Percentiles rank a stretch among this genome's conserved stretches.
Evolutionary conservation across 2,113 vertebrate species (phyloP).

Genomic region (Semicossyphus pulcher): DNA sequence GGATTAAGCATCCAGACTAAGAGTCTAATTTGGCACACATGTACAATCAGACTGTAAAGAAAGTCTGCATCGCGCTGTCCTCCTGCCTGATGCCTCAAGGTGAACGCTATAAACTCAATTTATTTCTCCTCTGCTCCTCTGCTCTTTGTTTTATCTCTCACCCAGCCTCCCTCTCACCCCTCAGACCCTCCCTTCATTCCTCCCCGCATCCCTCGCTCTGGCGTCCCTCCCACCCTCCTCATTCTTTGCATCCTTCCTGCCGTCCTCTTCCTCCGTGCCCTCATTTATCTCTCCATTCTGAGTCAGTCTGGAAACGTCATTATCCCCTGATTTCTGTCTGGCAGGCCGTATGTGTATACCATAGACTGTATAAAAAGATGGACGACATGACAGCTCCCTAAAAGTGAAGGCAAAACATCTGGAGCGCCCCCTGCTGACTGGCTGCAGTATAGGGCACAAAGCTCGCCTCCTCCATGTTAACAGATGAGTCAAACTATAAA

Average conservation of each 20-base stretch:
- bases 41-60: slow-evolving; percentile 40
- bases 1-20: slow-evolving; percentile 2
- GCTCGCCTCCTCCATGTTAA: too few relatives aligned
- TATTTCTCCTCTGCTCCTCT: slow-evolving; percentile 66
- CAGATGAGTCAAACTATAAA: too few relatives aligned
- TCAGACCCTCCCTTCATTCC: slow-evolving; percentile 9
- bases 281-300: slow-evolving; percentile 19
- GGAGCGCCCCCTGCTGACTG: too few relatives aligned
- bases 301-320: slow-evolving; percentile 60
- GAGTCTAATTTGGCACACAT: slow-evolving; percentile 2
- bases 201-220: neutral
- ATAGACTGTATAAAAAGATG: too few relatives aligned
- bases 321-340: slow-evolving; percentile 38
- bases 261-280: slow-evolving; percentile 20
- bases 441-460: too few relatives aligned
- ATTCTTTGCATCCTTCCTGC: slow-evolving; percentile 22
- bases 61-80: slow-evolving; percentile 38
- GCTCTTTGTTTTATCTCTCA: slow-evolving; percentile 63
- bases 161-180: slow-evolving; percentile 32
- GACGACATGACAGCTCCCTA: too few relatives aligned
- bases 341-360: slow-evolving; percentile 30
- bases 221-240: neutral
- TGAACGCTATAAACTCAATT: slow-evolving; percentile 74
- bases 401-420: too few relatives aligned
- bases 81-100: slow-evolving; percentile 76